Evolutionary conservation across 2,797 vertebrate species (phyloP).

Genomic region (Lithobates pipiens): DNA sequence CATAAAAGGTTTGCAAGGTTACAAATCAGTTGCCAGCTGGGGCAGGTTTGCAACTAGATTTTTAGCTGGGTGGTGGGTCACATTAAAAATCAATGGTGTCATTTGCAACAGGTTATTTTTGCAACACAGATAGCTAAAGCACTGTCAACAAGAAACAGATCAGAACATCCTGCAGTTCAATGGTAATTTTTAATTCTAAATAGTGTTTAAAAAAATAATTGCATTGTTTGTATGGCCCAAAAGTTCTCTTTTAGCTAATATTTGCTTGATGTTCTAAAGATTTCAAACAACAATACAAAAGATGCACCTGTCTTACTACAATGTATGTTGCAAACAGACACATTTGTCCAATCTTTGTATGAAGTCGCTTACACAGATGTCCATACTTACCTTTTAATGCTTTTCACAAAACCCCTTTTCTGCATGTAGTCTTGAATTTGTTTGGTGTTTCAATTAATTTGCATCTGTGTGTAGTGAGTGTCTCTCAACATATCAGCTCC

Average conservation of each 20-base stretch:
- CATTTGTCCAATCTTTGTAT: background rate
- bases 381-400: background rate
- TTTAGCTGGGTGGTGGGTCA: too few species aligned
- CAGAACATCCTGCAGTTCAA: too few species aligned
- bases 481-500: conserved; percentile 47
- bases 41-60: too few species aligned
- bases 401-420: conserved; percentile 7
- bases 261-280: background rate
- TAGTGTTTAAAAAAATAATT: background rate
- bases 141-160: too few species aligned
- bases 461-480: conserved; percentile 37
- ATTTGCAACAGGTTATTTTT: too few species aligned
- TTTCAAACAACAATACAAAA: too few species aligned
- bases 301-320: too few species aligned
- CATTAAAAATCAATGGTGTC: too few species aligned
- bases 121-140: too few species aligned
- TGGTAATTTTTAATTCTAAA: background rate
- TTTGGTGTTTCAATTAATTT: conserved; percentile 49
- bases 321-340: too few species aligned
- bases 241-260: background rate
- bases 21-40: too few species aligned
- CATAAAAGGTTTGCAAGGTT: too few species aligned
- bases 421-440: background rate
- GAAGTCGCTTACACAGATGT: background rate
- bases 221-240: background rate